A percentile compares a stretch with the other conserved stretches of the same genome.
Conservation (phyloP, 2,797 vertebrate species). For the Denticeps clupeoides region DNA sequence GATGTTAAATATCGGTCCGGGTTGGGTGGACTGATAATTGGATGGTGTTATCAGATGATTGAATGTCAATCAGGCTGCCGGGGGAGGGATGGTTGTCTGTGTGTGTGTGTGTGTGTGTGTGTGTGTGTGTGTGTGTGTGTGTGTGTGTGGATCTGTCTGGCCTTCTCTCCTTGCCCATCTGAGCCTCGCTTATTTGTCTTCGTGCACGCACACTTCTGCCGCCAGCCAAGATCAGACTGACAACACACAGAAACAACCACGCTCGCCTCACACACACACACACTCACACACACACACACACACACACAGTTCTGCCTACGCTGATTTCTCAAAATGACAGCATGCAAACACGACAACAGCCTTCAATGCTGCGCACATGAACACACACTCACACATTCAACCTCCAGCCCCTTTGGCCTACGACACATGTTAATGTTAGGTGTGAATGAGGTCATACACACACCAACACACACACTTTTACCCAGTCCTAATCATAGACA, state of each 20-base stretch:
- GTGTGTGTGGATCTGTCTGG: neutral
- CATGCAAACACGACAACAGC: no score
- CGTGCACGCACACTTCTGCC: neutral
- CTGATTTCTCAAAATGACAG: no score
- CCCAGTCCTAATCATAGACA: neutral
- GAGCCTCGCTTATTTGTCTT: neutral
- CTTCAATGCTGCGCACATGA: no score
- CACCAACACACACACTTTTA: neutral
- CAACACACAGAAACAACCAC: neutral
- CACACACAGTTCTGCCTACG: neutral
- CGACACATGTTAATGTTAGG: no score
- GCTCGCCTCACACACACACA: neutral
- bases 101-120: neutral
- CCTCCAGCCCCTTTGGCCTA: no score
- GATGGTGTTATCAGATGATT: no score
- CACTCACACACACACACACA: neutral
- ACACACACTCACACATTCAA: no score
- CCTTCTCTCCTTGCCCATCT: neutral
- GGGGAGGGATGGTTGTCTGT: neutral
- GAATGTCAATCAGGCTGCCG: no score
- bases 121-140: neutral
- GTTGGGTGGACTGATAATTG: no score
- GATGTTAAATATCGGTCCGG: no score
- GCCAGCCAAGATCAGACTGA: neutral
- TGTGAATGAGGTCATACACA: no score